A percentile compares a stretch with the other conserved stretches of the same genome.
Conservation (phyloP, 2,888 invertebrate species). For the Nemurella pictetii region DNA sequence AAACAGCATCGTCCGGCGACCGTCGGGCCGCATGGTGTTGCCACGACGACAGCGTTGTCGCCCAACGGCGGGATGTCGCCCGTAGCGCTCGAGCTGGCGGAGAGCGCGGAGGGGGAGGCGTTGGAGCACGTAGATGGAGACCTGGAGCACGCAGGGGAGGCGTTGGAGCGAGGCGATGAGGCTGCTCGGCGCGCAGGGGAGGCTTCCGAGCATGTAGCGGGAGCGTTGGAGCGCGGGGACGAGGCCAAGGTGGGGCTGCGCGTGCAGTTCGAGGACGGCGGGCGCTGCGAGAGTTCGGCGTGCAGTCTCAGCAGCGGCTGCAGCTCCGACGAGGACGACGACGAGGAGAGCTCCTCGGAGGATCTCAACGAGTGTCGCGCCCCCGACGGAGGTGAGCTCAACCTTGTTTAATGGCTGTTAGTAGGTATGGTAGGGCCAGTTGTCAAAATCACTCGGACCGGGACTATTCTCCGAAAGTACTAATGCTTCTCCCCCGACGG, state of each 20-base stretch:
- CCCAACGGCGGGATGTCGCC: not conserved
- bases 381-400: conserved; percentile 54
- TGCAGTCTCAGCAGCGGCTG: conserved; percentile 44
- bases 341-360: conserved; percentile 59
- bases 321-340: conserved; percentile 57
- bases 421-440: too few species aligned
- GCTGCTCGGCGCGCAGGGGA: too few species aligned
- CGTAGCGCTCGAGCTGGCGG: not conserved
- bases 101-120: not conserved
- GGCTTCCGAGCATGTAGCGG: too few species aligned
- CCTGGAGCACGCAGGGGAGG: not conserved
- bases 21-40: not conserved
- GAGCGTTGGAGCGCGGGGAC: not conserved
- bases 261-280: conserved; percentile 50
- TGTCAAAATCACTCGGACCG: too few species aligned
- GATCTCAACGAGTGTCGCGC: conserved; percentile 59
- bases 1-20: not conserved
- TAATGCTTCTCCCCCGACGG: too few species aligned
- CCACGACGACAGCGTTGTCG: not conserved
- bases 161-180: not conserved
- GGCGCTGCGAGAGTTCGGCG: conserved; percentile 22
- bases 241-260: conserved; percentile 40
- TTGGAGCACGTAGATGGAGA: not conserved
- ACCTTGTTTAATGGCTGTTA: too few species aligned
- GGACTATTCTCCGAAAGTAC: too few species aligned